A percentile compares a stretch with the other conserved stretches of the same genome.
These are phyloP conservation scores for Limnephilus auricula DNA, from an alignment of 2,888 invertebrate species.

Conservation along the genomic window DNA sequence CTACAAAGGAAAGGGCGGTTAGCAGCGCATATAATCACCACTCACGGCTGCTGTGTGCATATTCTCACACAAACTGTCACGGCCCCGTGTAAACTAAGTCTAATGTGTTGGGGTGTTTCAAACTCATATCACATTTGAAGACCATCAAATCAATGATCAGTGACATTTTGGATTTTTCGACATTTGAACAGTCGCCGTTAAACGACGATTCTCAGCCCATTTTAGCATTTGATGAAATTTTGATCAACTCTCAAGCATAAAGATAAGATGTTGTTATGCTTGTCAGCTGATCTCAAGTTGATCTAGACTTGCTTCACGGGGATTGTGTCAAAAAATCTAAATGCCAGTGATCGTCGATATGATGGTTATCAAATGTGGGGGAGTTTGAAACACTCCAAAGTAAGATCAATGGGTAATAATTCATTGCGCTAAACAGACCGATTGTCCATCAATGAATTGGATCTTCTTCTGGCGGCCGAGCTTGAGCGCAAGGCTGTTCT, in stretches of 20 bases:
- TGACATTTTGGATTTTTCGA: neutral
- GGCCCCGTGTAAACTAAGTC: neutral
- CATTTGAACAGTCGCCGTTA: neutral
- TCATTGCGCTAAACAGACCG: conserved; percentile 66
- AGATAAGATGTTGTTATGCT: neutral
- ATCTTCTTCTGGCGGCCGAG: conserved; percentile 88
- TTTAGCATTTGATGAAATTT: neutral
- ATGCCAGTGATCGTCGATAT: too few species aligned
- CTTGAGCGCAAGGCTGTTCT: conserved; percentile 86
- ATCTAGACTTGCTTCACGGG: neutral
- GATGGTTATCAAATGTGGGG: neutral
- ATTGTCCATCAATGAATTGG: conserved; percentile 78
- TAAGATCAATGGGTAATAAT: neutral
- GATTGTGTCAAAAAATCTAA: neutral
- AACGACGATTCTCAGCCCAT: neutral
- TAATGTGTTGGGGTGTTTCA: neutral
- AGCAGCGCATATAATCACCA: neutral
- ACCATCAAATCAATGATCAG: neutral
- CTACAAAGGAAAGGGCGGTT: too few species aligned
- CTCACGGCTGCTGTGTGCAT: neutral
- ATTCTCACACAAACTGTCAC: neutral
- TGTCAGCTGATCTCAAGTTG: neutral
- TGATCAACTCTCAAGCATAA: neutral
- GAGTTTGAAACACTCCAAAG: neutral
- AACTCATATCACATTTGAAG: neutral